Percentiles rank a stretch among this genome's conserved stretches.
Evolutionary conservation across 2,888 invertebrate genomes (phyloP).

Genomic region (Apamea anceps): DNA sequence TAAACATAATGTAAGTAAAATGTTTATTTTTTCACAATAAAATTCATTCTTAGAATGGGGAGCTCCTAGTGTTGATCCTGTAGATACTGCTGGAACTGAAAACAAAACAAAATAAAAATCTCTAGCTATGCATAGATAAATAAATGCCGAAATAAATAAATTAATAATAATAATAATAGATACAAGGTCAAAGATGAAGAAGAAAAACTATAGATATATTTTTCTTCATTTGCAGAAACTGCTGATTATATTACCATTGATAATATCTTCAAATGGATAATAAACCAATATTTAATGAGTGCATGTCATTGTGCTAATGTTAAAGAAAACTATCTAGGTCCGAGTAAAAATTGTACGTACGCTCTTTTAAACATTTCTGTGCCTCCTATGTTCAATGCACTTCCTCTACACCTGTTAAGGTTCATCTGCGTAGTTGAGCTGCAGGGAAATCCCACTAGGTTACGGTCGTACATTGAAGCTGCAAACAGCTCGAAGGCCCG

Average conservation of each 20-base stretch:
- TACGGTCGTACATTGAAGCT: conserved; percentile 70
- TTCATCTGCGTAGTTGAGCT: conserved; percentile 65
- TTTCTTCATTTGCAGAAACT: neutral
- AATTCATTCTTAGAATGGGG: neutral
- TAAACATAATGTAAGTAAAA: neutral
- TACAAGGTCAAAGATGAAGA: neutral
- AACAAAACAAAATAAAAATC: neutral
- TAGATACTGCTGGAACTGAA: neutral
- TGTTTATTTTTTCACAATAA: neutral
- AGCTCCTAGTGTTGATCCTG: neutral
- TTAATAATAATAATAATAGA: no score
- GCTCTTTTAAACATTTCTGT: conserved; percentile 70
- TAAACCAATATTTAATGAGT: neutral
- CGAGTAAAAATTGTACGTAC: conserved; percentile 56
- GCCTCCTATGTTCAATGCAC: conserved; percentile 72
- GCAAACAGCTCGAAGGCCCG: conserved; percentile 78
- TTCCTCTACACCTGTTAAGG: conserved; percentile 74
- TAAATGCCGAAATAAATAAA: no score
- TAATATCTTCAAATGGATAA: neutral
- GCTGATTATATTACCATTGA: neutral
- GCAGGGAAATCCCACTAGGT: conserved; percentile 74
- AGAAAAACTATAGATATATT: neutral
- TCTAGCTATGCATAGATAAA: neutral
- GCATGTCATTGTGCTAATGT: neutral
- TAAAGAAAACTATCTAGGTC: neutral